phyloP scores from a whole-genome alignment of 2,797 vertebrate species.

The Percopsis omiscomaycus region DNA sequence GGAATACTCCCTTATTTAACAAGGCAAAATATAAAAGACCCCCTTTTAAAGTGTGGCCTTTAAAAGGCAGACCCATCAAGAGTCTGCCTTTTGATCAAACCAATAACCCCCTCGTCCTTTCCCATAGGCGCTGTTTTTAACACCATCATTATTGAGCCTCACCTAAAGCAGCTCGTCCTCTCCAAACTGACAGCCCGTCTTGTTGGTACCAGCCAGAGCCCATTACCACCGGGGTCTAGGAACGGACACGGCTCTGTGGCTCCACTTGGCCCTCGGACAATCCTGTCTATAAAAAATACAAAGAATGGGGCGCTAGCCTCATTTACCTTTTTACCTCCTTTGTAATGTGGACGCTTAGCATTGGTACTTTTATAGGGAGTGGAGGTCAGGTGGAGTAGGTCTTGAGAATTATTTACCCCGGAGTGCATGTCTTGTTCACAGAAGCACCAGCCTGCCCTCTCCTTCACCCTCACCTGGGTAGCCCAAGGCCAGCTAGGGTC shows the following conservation, averaged over 20 bases:
- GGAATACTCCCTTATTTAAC: slow-evolving; percentile 64
- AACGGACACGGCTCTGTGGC: slow-evolving; percentile 55
- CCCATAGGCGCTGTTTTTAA: slow-evolving; percentile 63
- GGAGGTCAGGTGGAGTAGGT: slow-evolving; percentile 68
- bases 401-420: slow-evolving; percentile 68
- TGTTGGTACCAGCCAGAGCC: slow-evolving; percentile 55
- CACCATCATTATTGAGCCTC: slow-evolving; percentile 70
- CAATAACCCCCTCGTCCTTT: slow-evolving; percentile 51
- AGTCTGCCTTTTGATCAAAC: slow-evolving; percentile 71
- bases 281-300: slow-evolving; percentile 71
- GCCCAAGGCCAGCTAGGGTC: slow-evolving; percentile 44
- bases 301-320: slow-evolving; percentile 50
- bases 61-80: slow-evolving; percentile 67
- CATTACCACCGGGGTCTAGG: slow-evolving; percentile 65
- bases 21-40: slow-evolving; percentile 65
- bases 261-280: slow-evolving; percentile 57
- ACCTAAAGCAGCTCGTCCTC: slow-evolving; percentile 62
- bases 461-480: slow-evolving; percentile 71
- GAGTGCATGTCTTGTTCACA: slow-evolving; percentile 60
- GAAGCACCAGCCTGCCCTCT: slow-evolving; percentile 64
- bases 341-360: slow-evolving; percentile 44
- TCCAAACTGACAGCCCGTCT: slow-evolving; percentile 57
- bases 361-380: slow-evolving; percentile 69
- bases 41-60: slow-evolving; percentile 64
- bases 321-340: slow-evolving; percentile 69